Evolutionary conservation across 2,797 vertebrate genomes (phyloP).

Genomic region (Pempheris klunzingeri): DNA sequence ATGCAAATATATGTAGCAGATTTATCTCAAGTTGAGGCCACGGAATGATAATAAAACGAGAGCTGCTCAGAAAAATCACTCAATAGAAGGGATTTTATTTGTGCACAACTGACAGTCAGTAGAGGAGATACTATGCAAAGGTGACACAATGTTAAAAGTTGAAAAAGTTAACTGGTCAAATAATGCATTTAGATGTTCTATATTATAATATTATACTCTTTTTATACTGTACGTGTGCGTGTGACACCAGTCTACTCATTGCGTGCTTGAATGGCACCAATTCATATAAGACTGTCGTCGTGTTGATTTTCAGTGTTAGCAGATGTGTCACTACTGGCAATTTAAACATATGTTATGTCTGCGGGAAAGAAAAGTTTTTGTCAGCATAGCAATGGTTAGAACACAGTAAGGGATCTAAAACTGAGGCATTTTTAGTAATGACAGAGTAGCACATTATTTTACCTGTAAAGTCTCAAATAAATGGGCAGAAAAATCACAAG

Average conservation of each 20-base stretch:
- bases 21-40: conserved; percentile 33
- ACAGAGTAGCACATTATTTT: not conserved
- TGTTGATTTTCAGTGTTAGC: not conserved
- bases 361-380: not conserved
- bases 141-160: not conserved
- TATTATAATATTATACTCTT: not conserved
- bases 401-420: not conserved
- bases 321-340: not conserved
- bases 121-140: not conserved
- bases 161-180: not conserved
- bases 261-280: not conserved
- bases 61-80: conserved; percentile 12
- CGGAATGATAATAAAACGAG: conserved; percentile 22
- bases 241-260: not conserved
- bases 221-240: not conserved
- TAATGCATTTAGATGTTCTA: not conserved
- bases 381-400: not conserved
- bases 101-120: not conserved
- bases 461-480: not conserved
- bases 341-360: not conserved
- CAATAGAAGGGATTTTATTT: conserved; percentile 5
- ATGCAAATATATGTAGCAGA: conserved; percentile 25
- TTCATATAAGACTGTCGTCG: not conserved
- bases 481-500: not conserved
- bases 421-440: not conserved